Base-by-base conservation (phyloP, 2,888 invertebrate genomes). In the Rhagonycha lutea region DNA sequence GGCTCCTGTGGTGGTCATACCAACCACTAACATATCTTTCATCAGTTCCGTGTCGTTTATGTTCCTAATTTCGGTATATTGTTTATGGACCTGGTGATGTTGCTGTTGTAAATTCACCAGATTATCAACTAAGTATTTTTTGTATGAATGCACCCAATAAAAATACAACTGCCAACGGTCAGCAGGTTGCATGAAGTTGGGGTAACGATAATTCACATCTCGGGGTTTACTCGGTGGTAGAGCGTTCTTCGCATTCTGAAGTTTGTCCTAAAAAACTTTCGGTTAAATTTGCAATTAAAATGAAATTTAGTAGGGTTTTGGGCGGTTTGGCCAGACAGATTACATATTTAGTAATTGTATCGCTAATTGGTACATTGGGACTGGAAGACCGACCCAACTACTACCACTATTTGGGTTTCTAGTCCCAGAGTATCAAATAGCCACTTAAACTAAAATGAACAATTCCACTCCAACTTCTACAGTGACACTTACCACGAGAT, bases 1-100 rank as follows among this genome's bases (percentile, higher is more conserved):
- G 0, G 95, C 95, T 14, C 92, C 91, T 0, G 94, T 92, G 0
- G 95, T 95, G 5, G 96, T 96, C 86, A 94, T 92, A 0, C 94
- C 95, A 24, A 95, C 89, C 1, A 94, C 90, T 61, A 90, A 85
- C 11, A 89, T 90, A 0, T 88, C 83, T 74, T 87, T 89, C 83
- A 92, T 89, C 61, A 90, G 87, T 80, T 90, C 89, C 7, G 90
- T 89, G 79, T 93, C 92, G 68, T 90, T 89, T 5, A 92, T 88
- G 76, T 90, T 90, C 3, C 86, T 86, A 8, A 80, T 11, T 65
- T 81, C 81, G 7, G 69, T 69, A 61, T 78, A 81, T 14, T 75
- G 70, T 69, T 78, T 75, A 77, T 79, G 84, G 9, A 77, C 70
- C 14, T 61, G 63, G 23, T 78, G 80, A 81, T 85, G 86, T 11